Base-by-base conservation (phyloP, 2,888 invertebrate species). In the Scaeva pyrastri region DNA sequence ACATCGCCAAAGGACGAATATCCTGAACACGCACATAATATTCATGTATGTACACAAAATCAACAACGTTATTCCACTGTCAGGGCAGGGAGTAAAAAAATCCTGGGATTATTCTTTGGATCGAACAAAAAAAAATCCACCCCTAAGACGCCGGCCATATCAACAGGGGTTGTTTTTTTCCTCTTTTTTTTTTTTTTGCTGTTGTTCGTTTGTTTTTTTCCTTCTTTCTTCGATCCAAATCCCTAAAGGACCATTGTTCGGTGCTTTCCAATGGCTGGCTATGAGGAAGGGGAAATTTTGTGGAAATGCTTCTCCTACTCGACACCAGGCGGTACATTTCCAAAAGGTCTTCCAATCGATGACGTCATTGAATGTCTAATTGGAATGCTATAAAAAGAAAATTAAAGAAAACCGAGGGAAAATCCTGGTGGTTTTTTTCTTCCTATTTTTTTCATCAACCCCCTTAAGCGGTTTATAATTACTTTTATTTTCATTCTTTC, bases 341-440 rank as follows among this genome's bases (percentile, higher is more conserved):
- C 19, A n/a, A 58, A 8, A 21, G 2, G 4, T 7, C 64, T 72
- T 64, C 75, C 52, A 72, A 82, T 86, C 82, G 58, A 82, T 82
- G 86, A 86, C 82, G 86, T 82, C 82, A 81, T 71, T 45, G 58
- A 77, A 66, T 50, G 19, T 77, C 82, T 86, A 86, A 86, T 86
- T 82, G 86, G 86, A 86, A 76, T 36, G 36, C 64, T 7, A 84
- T 72, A 23, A 14, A 55, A 31, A 26, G 31, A 39, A 31, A 48
- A 26, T 19, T 23, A 16, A 26, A 45, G 10, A 58, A 39, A 31
- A 36, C 55, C 8, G 11, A 55, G 21, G 31, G 11, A 48, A 39
- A 50, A 68, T 10, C 26, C 31, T 56, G 11, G 7, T 31, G 14
- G 23, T 52, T 23, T 14, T 23, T 31, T 60, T 60, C 12, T 16